Base-by-base conservation (phyloP, 2,113 vertebrate species). In the Chlorodrepanis virens region DNA sequence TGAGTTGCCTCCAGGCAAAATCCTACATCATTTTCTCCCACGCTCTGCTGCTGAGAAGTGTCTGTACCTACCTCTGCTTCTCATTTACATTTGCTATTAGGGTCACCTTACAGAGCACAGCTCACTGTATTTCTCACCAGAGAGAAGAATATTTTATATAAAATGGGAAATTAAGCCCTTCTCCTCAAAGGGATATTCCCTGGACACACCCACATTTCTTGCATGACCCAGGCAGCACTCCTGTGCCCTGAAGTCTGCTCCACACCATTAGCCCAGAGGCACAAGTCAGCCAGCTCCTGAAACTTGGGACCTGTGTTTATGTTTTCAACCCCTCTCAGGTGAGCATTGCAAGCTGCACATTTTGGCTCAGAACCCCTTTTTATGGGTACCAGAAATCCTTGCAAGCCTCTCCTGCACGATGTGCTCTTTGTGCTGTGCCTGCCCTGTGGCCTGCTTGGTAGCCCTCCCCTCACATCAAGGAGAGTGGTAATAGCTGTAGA, bases 1-100 rank as follows among this genome's bases (percentile, higher is more conserved):
- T 63, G 56, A 56, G 72, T 75, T 81, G 39, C 89, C 92, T 94
- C n/a, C 76, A 81, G 93, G 93, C 96, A 94, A 94, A 92, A 97
- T 77, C 50, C 50, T 74, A 63, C 72, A 76, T 67, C 59, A 42
- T 65, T 83, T 3, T 2, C 83, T 90, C 79, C 54, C 50, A 31
- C 50, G 28, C 49, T 50, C 47, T 59, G 85, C 50, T 70, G 27
- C 47, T 4, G 15, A 40, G 70, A 54, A 64, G 17, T 13, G 33
- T 35, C 69, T 67, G 72, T 78, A 69, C 50, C 72, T 83, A 40
- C 37, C 52, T 92, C 63, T 92, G 64, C 37, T 83, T 83, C 72
- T 83, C 76, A 89, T 87, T 93, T 92, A 81, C n/a, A 67, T 76
- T 75, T 72, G 35, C 42, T 91, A 4, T 67, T 67, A 70, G 81